Base-by-base conservation (phyloP, 2,797 vertebrate species). In the Rhadinocentrus ornatus region DNA sequence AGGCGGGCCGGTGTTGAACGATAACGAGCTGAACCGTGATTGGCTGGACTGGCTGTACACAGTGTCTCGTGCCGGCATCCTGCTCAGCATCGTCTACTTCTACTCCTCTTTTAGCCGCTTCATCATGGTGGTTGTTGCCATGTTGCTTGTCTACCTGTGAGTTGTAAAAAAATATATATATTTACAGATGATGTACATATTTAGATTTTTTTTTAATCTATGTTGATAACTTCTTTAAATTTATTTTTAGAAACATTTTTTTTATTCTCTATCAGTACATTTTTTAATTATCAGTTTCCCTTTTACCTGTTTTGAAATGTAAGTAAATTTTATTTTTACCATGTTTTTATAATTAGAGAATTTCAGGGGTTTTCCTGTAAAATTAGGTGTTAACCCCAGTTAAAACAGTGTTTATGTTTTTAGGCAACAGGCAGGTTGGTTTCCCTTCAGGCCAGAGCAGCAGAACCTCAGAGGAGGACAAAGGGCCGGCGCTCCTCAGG, bases 41-140 rank as follows among this genome's bases (percentile, higher is more conserved):
- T 99, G 98, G 98, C 93, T 99, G 75, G 97, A 99, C 94, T 99
- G 97, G 97, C 89, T 99, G 90, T 99, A 99, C 88, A 97, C 96
- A 0, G 93, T 98, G 80, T 98, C 96, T 0, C 95, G 97, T 0
- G 96, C 96, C 1, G 95, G 95, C 1, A 95, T 99, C 69, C 94
- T 99, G 50, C 96, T 99, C 63, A 97, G 97, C 93, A 97, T 99
- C 44, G 96, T 99, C 13, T 99, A 98, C 90, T 98, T 99, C 91
- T 99, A 99, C 88, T 99, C 97, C 3, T 99, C 98, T 15, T 98
- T 99, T 63, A 96, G 97, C 81, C 97, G 97, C 31, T 98, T 99
- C 69, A 69, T 98, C 90, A 96, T 98, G 97, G 96, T 99, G 67
- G 92, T 97, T 70, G 96, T 96, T 22, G 96, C 97, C 92, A 96